Conservation (phyloP, 2,797 vertebrate species). For the Falco naumanni region DNA sequence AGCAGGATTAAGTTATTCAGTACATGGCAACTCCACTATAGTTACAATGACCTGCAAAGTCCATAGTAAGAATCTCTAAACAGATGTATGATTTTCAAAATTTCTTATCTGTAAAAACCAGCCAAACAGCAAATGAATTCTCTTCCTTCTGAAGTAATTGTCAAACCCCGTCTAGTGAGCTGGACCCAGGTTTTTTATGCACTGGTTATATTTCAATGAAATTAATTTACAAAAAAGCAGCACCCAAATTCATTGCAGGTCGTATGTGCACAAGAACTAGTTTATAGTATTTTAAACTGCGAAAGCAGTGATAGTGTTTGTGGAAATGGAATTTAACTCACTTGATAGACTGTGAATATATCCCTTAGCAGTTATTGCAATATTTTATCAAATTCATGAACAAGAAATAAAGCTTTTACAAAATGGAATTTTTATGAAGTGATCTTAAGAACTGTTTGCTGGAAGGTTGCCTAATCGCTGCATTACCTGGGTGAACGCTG, state of each 20-base stretch:
- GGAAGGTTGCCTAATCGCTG: background rate
- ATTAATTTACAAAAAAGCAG: background rate
- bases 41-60: background rate
- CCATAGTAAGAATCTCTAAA: background rate
- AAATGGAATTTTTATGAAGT: background rate
- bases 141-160: background rate
- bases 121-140: background rate
- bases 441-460: background rate
- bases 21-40: too few relatives aligned
- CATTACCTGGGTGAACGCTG: background rate
- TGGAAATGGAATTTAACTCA: background rate
- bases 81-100: background rate
- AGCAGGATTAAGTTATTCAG: background rate
- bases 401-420: background rate
- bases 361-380: background rate
- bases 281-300: background rate
- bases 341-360: background rate
- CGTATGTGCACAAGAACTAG: background rate
- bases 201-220: background rate
- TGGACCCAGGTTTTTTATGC: background rate
- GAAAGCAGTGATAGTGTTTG: background rate
- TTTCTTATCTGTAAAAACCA: background rate
- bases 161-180: background rate
- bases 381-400: background rate
- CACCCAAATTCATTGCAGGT: background rate